These are phyloP conservation scores for Aspidiotus rigidus DNA, from an alignment of 2,888 invertebrate species.

Conservation along the genomic window DNA sequence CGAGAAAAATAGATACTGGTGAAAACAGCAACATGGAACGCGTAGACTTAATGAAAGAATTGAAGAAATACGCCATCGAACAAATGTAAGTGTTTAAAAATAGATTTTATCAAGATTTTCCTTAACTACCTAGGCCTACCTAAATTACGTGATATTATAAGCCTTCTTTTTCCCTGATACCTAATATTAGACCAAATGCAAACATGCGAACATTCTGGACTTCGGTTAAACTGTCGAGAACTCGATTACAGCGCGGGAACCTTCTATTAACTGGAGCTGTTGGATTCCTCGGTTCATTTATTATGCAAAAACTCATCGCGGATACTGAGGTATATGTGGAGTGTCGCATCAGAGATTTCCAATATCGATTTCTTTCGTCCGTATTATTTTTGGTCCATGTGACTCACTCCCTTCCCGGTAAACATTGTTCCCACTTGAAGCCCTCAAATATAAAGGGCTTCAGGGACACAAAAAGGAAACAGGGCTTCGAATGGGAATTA, in stretches of 20 bases:
- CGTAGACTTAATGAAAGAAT: slow-evolving; percentile 33
- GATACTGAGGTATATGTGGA: slow-evolving; percentile 30
- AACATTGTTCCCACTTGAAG: too few species aligned
- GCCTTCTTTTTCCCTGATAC: not conserved
- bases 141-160: not conserved
- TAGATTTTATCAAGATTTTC: not conserved
- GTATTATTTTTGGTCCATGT: too few species aligned
- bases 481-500: too few species aligned
- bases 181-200: slow-evolving; percentile 36
- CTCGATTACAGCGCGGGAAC: slow-evolving; percentile 37
- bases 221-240: slow-evolving; percentile 36
- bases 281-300: slow-evolving; percentile 39
- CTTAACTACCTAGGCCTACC: too few species aligned
- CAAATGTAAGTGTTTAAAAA: slow-evolving; percentile 15
- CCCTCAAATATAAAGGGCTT: too few species aligned
- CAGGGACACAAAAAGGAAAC: too few species aligned
- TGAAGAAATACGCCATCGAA: slow-evolving; percentile 22
- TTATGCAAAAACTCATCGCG: slow-evolving; percentile 38
- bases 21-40: slow-evolving; percentile 1
- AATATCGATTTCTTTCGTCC: too few species aligned
- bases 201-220: slow-evolving; percentile 38
- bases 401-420: too few species aligned
- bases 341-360: too few species aligned
- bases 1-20: slow-evolving; percentile 36
- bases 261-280: slow-evolving; percentile 39